These are phyloP conservation scores for Meganola albula DNA, from an alignment of 2,888 invertebrate species.

Conservation along the genomic window DNA sequence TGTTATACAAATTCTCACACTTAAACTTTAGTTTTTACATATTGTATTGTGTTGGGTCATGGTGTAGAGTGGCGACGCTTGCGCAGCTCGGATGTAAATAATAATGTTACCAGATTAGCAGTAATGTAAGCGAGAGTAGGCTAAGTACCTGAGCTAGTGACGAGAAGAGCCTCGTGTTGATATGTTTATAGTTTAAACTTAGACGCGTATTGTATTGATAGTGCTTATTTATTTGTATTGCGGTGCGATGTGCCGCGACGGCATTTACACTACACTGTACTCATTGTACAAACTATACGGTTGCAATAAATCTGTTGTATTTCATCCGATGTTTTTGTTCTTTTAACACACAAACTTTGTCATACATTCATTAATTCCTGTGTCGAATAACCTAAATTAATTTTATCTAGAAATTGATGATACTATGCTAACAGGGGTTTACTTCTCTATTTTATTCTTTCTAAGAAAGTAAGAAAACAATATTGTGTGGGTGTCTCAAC, in stretches of 20 bases:
- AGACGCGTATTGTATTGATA: conserved; percentile 16
- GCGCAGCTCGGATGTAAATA: conserved; percentile 48
- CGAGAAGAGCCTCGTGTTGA: conserved; percentile 18
- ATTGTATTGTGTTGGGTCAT: neutral
- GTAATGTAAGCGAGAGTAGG: conserved; percentile 35
- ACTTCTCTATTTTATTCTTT: too few relatives aligned
- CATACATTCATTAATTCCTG: too few relatives aligned
- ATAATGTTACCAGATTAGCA: conserved; percentile 19
- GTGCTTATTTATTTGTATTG: conserved; percentile 21
- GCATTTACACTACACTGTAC: conserved; percentile 42
- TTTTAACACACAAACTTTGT: too few relatives aligned
- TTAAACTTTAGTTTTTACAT: too few relatives aligned
- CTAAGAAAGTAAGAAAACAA: too few relatives aligned
- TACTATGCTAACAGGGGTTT: too few relatives aligned
- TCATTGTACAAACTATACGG: conserved; percentile 22
- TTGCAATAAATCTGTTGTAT: conserved; percentile 32
- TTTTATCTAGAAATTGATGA: too few relatives aligned
- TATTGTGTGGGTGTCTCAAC: too few relatives aligned
- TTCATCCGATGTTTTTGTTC: too few relatives aligned
- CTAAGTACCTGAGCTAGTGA: conserved; percentile 51
- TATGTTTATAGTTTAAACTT: conserved; percentile 21
- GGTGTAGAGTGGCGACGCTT: neutral
- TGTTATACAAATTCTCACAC: neutral
- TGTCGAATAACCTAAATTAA: too few relatives aligned
- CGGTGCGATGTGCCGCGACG: conserved; percentile 27